Evolutionary conservation across 37 sponge, comb jelly and placozoan species (phyloP).

Genomic region (Ephydatia muelleri): DNA sequence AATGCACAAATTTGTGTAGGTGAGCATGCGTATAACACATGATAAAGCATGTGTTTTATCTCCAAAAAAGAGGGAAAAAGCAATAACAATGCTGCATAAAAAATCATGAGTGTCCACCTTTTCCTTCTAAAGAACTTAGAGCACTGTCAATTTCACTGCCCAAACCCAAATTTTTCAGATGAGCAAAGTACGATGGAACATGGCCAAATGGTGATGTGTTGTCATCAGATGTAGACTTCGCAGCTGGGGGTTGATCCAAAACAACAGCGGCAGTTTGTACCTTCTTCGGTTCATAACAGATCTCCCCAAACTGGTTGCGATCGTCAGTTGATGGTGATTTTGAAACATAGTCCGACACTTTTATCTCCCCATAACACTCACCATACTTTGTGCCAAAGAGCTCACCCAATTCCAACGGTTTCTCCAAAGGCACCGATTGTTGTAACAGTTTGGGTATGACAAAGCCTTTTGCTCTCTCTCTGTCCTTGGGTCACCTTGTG

Average conservation of each 20-base stretch:
- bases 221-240: not conserved
- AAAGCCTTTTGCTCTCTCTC: not conserved
- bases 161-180: constrained; percentile 21
- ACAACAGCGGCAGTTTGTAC: not conserved
- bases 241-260: not conserved
- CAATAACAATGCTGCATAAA: not conserved
- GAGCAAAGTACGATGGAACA: constrained; percentile 64
- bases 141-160: constrained; percentile 72
- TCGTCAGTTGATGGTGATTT: not conserved
- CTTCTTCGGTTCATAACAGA: constrained; percentile 1
- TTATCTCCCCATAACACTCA: not conserved
- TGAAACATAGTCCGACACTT: not conserved
- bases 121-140: constrained; percentile 37
- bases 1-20: not conserved
- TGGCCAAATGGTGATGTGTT: not conserved
- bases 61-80: constrained; percentile 46
- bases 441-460: constrained; percentile 55
- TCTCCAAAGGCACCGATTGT: constrained; percentile 34
- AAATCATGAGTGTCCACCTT: not conserved
- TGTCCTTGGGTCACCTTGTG: not conserved
- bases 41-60: not conserved
- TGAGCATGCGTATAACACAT: not conserved
- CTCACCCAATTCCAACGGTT: constrained; percentile 58
- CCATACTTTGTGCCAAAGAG: constrained; percentile 38
- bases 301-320: constrained; percentile 40